Evolutionary conservation across 1,140 invertebrate species (phyloP), one percentile per base, ranked within the genome.

Genomic region (Formica exsecta): DNA sequence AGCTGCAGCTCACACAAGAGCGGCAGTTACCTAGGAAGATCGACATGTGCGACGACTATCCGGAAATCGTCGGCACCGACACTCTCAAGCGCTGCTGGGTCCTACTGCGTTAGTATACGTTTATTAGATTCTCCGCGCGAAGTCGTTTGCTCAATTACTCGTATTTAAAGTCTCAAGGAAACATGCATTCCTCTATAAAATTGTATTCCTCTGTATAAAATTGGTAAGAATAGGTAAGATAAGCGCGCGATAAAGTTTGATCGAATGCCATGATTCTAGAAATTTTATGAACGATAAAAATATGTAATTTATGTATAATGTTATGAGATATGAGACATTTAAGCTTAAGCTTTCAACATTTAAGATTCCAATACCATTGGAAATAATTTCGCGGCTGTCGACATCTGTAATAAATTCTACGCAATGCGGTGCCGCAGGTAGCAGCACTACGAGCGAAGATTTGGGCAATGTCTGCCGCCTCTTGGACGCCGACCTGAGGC

Each of bases 401-500:
- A 65, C 61, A 4, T 51, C 22, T 9, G 22, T 61, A 44, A 83
- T 74, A 59, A 73, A 83, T 61, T 48, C 2, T 74, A 48, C 29
- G 29, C 25, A 68, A 25, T 57, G 48, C 32, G 19, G 41, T 80
- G 79, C 13, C 57, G 77, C 70, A 92, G 92, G 91, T 84, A 93
- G 90, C 77, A 93, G 92, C 85, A 92, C 93, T 41, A 92, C 89
- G 19, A 93, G 91, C 48, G 96, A 96, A 36, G 96, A 96, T 87
- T 94, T 97, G 74, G 97, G 97, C 90, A 97, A 97, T 22, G 96
- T 97, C 91, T 96, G 97, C 92, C 96, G 97, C 91, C 96, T 98
- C 88, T 94, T 98, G 84, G 98, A 98, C 93, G 96, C 97, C 0
- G 96, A 98, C 84, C 95, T 98, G 64, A 96, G 98, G 91, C 98